Evolutionary conservation across 2,888 invertebrate genomes (phyloP).

Genomic region (Deladenus siricidicola): DNA sequence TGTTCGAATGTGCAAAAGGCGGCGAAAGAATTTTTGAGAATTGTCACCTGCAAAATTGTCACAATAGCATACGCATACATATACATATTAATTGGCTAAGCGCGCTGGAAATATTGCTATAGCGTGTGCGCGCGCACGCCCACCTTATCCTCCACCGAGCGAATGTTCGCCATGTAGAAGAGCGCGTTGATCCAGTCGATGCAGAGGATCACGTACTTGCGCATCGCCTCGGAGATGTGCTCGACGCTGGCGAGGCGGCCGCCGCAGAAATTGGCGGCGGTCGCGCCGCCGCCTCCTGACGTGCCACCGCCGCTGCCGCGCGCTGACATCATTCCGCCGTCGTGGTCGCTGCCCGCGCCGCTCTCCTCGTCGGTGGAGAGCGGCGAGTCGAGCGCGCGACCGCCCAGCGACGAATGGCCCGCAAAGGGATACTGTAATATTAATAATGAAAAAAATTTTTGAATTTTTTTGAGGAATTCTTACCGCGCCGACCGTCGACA

Average conservation of each 20-base stretch:
- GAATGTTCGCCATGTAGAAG: slow-evolving; percentile 35
- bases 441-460: too few species aligned
- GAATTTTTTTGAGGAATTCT: too few species aligned
- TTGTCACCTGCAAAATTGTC: slow-evolving; percentile 14
- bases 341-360: neutral
- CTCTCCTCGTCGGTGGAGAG: neutral
- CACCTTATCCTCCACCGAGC: slow-evolving; percentile 38
- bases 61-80: neutral
- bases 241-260: slow-evolving; percentile 43
- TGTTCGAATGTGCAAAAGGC: slow-evolving; percentile 33
- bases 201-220: slow-evolving; percentile 37
- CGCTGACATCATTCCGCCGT: neutral
- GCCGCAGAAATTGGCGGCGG: slow-evolving; percentile 4
- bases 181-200: slow-evolving; percentile 50
- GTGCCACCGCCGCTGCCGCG: neutral
- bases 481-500: too few species aligned
- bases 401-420: too few species aligned
- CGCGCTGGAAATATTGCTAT: too few species aligned
- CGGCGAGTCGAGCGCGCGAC: too few species aligned
- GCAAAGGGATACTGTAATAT: too few species aligned
- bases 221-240: slow-evolving; percentile 42
- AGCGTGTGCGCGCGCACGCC: too few species aligned
- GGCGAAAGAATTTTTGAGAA: slow-evolving; percentile 32
- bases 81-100: too few species aligned
- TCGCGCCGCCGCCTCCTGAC: neutral